Percentiles rank a stretch among this genome's conserved stretches.
Evolutionary conservation across 2,113 vertebrate genomes (phyloP).

Genomic region (Myiozetetes cayanensis): DNA sequence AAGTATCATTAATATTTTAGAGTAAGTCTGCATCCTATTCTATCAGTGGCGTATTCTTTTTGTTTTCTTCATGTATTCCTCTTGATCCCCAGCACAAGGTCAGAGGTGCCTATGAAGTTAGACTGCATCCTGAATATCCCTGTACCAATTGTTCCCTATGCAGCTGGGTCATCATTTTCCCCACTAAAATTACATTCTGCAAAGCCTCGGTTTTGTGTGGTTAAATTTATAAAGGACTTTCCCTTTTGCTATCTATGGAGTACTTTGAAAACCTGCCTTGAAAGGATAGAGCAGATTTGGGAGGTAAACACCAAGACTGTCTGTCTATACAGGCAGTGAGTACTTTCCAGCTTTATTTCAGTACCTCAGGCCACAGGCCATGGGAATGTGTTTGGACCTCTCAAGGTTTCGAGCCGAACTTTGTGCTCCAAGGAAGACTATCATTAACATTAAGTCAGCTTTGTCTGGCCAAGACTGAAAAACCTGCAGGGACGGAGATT

Average conservation of each 20-base stretch:
- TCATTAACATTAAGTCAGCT: not conserved
- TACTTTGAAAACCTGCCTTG: not conserved
- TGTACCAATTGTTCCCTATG: not conserved
- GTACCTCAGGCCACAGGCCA: not conserved
- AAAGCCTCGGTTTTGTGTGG: not conserved
- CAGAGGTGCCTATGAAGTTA: not conserved
- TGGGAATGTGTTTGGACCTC: not conserved
- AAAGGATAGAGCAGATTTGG: not conserved
- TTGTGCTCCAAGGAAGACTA: not conserved
- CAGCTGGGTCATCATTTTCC: not conserved
- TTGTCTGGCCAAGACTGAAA: not conserved
- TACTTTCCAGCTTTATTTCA: not conserved
- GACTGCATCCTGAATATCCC: not conserved
- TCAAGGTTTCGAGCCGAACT: not conserved
- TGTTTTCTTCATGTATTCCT: not conserved
- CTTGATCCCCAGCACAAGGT: accelerated
- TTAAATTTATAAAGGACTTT: not conserved
- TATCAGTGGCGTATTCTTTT: not conserved
- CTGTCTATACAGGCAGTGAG: not conserved
- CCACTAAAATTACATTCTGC: not conserved
- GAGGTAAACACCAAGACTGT: not conserved
- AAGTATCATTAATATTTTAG: not conserved
- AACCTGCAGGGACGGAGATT: not conserved
- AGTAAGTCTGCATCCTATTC: not conserved
- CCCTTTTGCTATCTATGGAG: not conserved